A percentile compares a stretch with the other conserved stretches of the same genome.
Conservation (phyloP, 2,113 vertebrate species). For the Opisthocomus hoazin region DNA sequence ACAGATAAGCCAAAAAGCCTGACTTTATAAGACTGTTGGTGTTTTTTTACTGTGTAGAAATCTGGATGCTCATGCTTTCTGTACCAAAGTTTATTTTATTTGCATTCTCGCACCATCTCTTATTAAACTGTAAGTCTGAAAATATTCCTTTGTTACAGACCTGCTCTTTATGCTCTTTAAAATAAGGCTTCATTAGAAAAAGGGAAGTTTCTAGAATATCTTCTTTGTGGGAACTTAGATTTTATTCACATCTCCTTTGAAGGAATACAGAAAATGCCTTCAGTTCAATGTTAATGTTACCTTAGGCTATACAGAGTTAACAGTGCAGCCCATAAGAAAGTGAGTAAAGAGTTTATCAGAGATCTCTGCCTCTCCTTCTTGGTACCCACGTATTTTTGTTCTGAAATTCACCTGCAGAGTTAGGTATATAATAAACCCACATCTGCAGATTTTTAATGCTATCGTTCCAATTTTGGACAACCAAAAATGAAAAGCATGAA, state of each 20-base stretch:
- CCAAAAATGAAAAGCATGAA: not conserved
- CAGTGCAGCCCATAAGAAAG: not conserved
- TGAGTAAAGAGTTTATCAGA: not conserved
- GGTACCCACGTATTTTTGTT: not conserved
- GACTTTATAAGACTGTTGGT: not conserved
- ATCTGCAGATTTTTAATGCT: not conserved
- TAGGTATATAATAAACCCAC: not conserved
- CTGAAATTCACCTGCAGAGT: not conserved
- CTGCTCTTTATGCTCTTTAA: not conserved
- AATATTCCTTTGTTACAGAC: not conserved
- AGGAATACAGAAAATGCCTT: not conserved
- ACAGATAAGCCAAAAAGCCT: not conserved
- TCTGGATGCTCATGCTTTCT: not conserved
- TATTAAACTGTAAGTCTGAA: not conserved
- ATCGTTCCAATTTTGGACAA: not conserved
- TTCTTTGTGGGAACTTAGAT: not conserved
- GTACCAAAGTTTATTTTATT: not conserved
- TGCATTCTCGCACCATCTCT: not conserved
- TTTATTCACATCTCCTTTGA: not conserved
- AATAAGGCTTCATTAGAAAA: not conserved
- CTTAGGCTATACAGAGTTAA: not conserved
- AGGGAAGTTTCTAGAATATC: fast-evolving
- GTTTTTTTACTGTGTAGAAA: not conserved
- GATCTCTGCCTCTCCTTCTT: not conserved
- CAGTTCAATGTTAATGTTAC: not conserved